Evolutionary conservation across 2,113 vertebrate species (phyloP), one percentile per base, ranked within the genome.

Genomic region (Chionis minor): DNA sequence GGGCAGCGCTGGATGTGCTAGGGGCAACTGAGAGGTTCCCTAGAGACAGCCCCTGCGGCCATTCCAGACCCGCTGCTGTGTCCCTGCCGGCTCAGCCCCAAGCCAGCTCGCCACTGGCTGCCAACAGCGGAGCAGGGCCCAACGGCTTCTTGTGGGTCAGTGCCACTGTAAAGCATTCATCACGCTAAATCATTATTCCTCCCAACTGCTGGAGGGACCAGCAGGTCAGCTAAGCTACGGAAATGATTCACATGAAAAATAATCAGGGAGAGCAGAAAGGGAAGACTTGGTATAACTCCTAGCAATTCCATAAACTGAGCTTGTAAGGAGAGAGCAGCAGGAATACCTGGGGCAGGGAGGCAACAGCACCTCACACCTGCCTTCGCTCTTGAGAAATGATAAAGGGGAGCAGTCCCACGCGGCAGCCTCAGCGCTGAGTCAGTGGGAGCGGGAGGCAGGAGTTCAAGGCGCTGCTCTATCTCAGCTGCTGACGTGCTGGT

Each of bases 301-400:
- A 65, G 27, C 2, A 0, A n/a, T 42, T 62, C 92, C 6, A 0
- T 35, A 79, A 56, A 8, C 14, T 52, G 40, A 4, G 26, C 62
- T 63, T 72, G 13, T 32, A 55, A 47, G 35, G 27, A 61, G 27
- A 59, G 49, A 86, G 33, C 10, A 45, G 38, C 8, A 54, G 19
- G 32, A 14, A 2, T 40, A 70, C 12, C 45, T 44, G 24, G 14
- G 11, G 17, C 24, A 65, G 8, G 21, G 24, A 89, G 44, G 24
- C 47, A 79, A 30, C 6, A 69, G 52, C 32, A 63, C 38, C 56
- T 75, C n/a, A 55, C 1, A 4, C 45, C 8, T 86, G 45, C 63
- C 80, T 91, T 72, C 95, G 65, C 74, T 74, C 65, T n/a, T 63
- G n/a, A 81, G 56, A 84, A 74, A 87, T 22, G 12, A 4, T 30